Conservation (phyloP, 2,113 vertebrate species). For the Pterocles burchelli region DNA sequence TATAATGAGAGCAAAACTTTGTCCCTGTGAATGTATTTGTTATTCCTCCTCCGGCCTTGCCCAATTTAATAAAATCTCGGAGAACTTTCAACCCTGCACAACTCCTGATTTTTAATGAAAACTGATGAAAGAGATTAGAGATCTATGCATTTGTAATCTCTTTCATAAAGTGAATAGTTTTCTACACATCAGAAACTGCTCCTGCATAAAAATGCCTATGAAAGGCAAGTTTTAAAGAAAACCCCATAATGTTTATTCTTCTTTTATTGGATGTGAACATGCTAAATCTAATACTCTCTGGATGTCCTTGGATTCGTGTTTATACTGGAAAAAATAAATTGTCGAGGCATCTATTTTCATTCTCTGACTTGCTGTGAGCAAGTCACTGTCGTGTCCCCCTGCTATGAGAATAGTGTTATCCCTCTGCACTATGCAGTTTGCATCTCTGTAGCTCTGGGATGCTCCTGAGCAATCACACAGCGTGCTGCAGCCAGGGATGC, state of each 20-base stretch:
- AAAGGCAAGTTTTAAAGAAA: slow-evolving; percentile 15
- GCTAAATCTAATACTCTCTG: not conserved
- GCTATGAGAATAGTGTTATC: not conserved
- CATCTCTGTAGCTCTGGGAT: not conserved
- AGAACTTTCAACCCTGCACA: slow-evolving; percentile 1
- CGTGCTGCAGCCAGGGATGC: fast-evolving
- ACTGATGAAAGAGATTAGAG: slow-evolving; percentile 33
- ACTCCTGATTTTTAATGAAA: slow-evolving; percentile 54
- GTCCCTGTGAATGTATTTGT: not conserved
- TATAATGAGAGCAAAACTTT: slow-evolving; percentile 30
- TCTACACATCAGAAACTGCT: not conserved
- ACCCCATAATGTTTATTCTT: not conserved
- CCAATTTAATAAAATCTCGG: slow-evolving; percentile 41
- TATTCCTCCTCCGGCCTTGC: slow-evolving; percentile 4
- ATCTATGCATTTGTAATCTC: not conserved
- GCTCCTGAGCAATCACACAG: fast-evolving
- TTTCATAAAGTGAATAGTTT: not conserved
- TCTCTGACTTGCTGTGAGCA: not conserved
- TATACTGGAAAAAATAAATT: not conserved
- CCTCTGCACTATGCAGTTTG: fast-evolving
- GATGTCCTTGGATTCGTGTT: not conserved
- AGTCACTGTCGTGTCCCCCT: not conserved
- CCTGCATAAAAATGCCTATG: not conserved
- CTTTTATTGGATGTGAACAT: not conserved
- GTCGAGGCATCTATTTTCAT: not conserved